Evolutionary conservation across 2,888 invertebrate species (phyloP), one percentile per base, ranked within the genome.

Genomic region (Cosmorhoe ocellata): DNA sequence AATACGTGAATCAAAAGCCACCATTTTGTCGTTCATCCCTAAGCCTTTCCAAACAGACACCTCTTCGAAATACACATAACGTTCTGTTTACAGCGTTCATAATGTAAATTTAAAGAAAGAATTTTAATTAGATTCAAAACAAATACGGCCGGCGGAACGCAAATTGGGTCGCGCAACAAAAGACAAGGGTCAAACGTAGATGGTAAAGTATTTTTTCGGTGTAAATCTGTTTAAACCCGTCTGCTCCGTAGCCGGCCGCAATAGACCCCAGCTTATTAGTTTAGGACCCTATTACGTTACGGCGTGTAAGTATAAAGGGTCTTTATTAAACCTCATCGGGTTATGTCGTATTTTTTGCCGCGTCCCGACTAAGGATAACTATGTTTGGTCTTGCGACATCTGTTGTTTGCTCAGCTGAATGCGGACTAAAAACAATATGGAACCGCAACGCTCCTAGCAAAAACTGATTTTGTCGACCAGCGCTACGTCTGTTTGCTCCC

Each of bases 231-330:
- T 85, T 77, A 75, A 81, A 79, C 75, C 78, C 68, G 61, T 66
- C 67, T 72, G 67, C 67, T 68, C 64, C 74, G 69, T 74, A 74
- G 79, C 74, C 69, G 72, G 63, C 61, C 63, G 63, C 74, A 70
- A 76, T 71, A 72, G 64, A 71, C 75, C 65, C 66, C 62, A 66
- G 71, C 78, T 79, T 86, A 86, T 87, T 87, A 87, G 84, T 81
- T 87, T 86, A 87, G 85, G 85, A 79, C 79, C 82, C 82, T 79
- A 84, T 84, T 84, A 81, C 75, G 72, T 70, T 66, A 71, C 75
- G 70, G 74, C 67, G 71, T 78, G 76, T 74, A 76, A 73, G 74
- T 79, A 75, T 78, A 81, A 81, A 81, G 79, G 71, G 71, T 73
- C 76, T 81, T 79, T 81, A 81, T 79, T 79, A 78, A 73, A 73